These are phyloP conservation scores for Cerastis leucographa DNA, from an alignment of 2,888 invertebrate genomes.

Conservation along the genomic window DNA sequence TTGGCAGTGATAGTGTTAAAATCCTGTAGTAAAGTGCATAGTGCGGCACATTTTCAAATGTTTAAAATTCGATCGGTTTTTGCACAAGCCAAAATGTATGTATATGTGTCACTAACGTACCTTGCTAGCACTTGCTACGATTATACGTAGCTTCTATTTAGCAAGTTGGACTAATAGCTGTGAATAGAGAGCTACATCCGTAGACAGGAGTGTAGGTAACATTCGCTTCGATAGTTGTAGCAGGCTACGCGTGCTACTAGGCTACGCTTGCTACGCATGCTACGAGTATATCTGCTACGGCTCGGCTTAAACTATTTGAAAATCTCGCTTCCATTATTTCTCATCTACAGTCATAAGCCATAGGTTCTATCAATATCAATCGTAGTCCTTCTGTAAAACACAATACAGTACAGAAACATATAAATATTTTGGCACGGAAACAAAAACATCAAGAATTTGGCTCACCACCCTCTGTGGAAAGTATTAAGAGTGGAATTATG, in stretches of 20 bases:
- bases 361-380: neutral
- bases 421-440: slow-evolving; percentile 75
- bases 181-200: neutral
- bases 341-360: neutral
- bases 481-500: slow-evolving; percentile 76
- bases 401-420: slow-evolving; percentile 56
- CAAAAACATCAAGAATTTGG: slow-evolving; percentile 70
- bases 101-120: neutral
- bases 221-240: neutral
- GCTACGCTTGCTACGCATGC: neutral
- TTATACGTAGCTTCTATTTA: neutral
- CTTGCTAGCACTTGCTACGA: neutral
- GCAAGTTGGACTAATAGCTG: neutral
- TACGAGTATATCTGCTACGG: neutral
- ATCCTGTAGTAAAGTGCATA: neutral
- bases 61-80: neutral
- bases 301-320: neutral
- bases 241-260: neutral
- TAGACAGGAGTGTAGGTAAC: neutral
- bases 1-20: neutral
- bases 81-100: neutral
- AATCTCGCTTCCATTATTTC: neutral
- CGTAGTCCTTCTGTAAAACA: slow-evolving; percentile 25
- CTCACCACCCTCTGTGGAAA: slow-evolving; percentile 67
- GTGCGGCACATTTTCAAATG: neutral